phyloP scores from a whole-genome alignment of 2,113 vertebrate genomes.

The Struthio camelus region DNA sequence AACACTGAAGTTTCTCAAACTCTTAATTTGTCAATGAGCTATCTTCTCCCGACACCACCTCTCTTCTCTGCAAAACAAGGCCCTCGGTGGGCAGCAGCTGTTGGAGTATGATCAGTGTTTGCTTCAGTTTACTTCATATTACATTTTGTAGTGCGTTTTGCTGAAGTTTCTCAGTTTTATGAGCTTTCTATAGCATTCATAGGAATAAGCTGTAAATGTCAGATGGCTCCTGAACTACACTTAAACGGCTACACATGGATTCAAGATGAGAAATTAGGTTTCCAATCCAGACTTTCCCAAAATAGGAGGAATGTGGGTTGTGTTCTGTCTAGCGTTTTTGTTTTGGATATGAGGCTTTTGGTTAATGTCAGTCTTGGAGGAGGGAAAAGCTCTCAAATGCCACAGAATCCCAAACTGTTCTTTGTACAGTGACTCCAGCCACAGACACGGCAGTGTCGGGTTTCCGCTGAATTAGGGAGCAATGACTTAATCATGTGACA shows the following conservation, averaged over 20 bases:
- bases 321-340: not conserved
- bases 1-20: not conserved
- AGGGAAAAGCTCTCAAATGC: not conserved
- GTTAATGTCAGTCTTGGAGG: slow-evolving; percentile 20
- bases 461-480: not conserved
- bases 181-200: not conserved
- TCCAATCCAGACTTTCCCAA: slow-evolving; percentile 29
- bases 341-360: slow-evolving; percentile 38
- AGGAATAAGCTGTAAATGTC: slow-evolving; percentile 20
- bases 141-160: not conserved
- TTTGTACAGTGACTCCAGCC: not conserved
- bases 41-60: not conserved
- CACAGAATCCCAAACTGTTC: not conserved
- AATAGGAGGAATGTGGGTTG: slow-evolving; percentile 35
- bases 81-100: not conserved
- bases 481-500: not conserved
- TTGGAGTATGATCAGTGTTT: not conserved
- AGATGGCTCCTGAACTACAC: slow-evolving; percentile 8
- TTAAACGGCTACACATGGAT: slow-evolving; percentile 4
- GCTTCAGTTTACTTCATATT: not conserved
- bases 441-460: not conserved
- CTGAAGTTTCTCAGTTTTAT: not conserved
- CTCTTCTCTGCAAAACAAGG: not conserved
- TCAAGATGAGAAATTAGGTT: slow-evolving; percentile 41
- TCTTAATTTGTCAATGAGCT: not conserved